Percentiles rank a stretch among this genome's conserved stretches.
phyloP scores from a whole-genome alignment of 2,113 vertebrate genomes.

The Actenoides hombroni region DNA sequence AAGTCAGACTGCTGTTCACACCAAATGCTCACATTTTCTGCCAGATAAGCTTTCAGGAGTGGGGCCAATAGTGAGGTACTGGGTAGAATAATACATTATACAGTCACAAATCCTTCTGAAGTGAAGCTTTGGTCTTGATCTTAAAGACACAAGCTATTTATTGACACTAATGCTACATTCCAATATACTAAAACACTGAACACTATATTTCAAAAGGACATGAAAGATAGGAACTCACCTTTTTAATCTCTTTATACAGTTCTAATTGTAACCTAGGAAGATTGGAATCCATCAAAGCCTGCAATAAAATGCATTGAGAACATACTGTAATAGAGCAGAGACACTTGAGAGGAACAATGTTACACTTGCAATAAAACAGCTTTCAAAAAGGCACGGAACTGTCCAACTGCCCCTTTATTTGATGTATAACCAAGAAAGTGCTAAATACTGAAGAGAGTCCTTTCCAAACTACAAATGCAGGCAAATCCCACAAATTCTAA shows the following conservation, averaged over 20 bases:
- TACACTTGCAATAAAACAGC: neutral
- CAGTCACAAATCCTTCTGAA: neutral
- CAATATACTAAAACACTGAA: neutral
- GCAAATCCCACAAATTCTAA: neutral
- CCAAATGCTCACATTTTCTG: conserved; percentile 22
- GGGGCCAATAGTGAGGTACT: neutral
- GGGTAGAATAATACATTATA: neutral
- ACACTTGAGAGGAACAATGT: neutral
- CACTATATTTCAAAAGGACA: neutral
- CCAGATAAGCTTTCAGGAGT: conserved; percentile 5
- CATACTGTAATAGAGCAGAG: neutral
- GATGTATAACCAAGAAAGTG: neutral
- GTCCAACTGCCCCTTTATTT: neutral
- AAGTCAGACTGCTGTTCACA: conserved; percentile 2
- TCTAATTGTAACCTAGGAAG: conserved; percentile 93
- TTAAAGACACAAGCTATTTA: neutral
- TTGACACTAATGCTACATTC: neutral
- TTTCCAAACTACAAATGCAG: neutral
- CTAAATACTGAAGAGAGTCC: neutral
- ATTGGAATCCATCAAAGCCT: conserved; percentile 98
- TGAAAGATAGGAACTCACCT: conserved; percentile 76
- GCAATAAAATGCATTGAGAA: conserved; percentile 10
- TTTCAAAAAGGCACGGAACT: neutral
- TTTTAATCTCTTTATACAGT: conserved; percentile 98
- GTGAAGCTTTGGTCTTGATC: neutral